Evolutionary conservation across 2,797 vertebrate species (phyloP).

Genomic region (Thaleichthys pacificus): DNA sequence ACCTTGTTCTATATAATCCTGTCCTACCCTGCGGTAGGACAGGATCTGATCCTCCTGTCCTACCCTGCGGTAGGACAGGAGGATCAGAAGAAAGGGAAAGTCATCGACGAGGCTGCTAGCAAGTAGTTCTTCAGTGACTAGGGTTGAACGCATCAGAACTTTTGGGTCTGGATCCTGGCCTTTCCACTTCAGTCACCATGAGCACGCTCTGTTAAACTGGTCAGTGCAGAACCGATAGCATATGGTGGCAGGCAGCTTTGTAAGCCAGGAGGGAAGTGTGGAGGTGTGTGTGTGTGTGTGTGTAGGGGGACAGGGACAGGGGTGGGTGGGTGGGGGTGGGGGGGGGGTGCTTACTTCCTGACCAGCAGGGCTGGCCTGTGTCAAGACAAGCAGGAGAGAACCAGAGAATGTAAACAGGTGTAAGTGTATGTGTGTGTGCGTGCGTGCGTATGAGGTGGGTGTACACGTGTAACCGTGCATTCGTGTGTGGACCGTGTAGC

Average conservation of each 20-base stretch:
- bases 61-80: too few relatives aligned
- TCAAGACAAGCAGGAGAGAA: constrained; percentile 47
- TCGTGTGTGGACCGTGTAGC: constrained; percentile 33
- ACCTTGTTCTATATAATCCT: too few relatives aligned
- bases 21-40: too few relatives aligned
- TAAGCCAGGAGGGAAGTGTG: not conserved
- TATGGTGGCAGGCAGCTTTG: not conserved
- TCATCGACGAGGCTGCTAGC: too few relatives aligned
- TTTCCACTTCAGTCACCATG: too few relatives aligned
- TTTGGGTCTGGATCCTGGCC: too few relatives aligned
- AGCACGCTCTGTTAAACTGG: too few relatives aligned
- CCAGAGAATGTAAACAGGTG: constrained; percentile 16
- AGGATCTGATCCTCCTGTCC: too few relatives aligned
- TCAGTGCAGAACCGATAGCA: not conserved
- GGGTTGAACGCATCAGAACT: too few relatives aligned
- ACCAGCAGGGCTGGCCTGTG: constrained; percentile 39
- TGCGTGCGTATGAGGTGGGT: not conserved
- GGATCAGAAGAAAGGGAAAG: too few relatives aligned
- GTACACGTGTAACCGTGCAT: constrained; percentile 33
- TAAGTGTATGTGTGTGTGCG: not conserved
- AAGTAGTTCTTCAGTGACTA: too few relatives aligned
- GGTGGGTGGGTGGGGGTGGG: constrained; percentile 16
- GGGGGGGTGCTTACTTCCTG: constrained; percentile 28
- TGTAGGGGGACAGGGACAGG: constrained; percentile 10
- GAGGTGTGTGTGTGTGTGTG: too few relatives aligned